Conservation (phyloP, 2,888 invertebrate genomes). For the Zelleria hepariella region DNA sequence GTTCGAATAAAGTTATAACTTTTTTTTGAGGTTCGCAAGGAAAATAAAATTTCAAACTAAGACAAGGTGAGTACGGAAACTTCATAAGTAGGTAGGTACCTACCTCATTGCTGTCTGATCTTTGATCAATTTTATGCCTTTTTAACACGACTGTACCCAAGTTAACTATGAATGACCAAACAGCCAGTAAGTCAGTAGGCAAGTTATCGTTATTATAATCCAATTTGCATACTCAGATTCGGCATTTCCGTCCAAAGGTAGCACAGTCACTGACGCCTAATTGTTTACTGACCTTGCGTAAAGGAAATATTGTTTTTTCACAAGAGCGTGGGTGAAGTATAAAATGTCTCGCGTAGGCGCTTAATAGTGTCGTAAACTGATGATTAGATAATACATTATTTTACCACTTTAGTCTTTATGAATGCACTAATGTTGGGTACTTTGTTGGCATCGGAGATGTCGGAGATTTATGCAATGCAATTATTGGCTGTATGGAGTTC, state of each 20-base stretch:
- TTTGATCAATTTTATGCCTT: constrained; percentile 17
- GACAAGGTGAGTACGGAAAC: too few relatives aligned
- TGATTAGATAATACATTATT: constrained; percentile 6
- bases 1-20: neutral
- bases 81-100: too few relatives aligned
- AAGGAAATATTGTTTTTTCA: constrained; percentile 30
- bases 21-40: too few relatives aligned
- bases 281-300: constrained; percentile 53
- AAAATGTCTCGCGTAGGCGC: constrained; percentile 20
- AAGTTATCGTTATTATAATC: constrained; percentile 36
- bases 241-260: constrained; percentile 57
- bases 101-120: too few relatives aligned
- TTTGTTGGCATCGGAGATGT: neutral
- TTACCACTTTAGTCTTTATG: neutral
- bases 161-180: constrained; percentile 55
- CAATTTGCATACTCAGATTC: constrained; percentile 58
- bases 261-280: constrained; percentile 33
- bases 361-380: constrained; percentile 32
- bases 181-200: constrained; percentile 33
- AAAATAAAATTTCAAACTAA: too few relatives aligned
- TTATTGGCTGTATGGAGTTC: neutral
- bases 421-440: neutral
- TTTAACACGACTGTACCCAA: constrained; percentile 31
- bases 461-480: neutral
- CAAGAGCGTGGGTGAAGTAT: constrained; percentile 36